Evolutionary conservation across 2,888 invertebrate species (phyloP).

Genomic region (Lomographa bimaculata): DNA sequence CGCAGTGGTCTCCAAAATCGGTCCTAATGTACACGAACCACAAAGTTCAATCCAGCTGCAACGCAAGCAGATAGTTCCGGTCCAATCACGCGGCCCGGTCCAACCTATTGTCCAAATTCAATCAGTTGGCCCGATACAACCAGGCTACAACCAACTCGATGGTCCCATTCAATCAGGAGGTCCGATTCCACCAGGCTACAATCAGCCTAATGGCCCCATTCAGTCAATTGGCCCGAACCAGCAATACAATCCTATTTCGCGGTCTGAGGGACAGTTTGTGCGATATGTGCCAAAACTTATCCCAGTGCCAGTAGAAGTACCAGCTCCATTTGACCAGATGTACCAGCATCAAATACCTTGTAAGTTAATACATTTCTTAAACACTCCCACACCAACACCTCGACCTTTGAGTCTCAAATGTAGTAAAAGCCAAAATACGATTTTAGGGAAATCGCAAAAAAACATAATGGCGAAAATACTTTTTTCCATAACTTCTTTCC

Average conservation of each 20-base stretch:
- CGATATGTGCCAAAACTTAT: conserved; percentile 56
- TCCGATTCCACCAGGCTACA: neutral
- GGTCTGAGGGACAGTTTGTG: conserved; percentile 28
- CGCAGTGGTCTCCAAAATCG: conserved; percentile 80
- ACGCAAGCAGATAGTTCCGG: neutral
- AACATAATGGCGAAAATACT: too few species aligned
- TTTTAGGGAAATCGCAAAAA: too few species aligned
- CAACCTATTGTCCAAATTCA: conserved; percentile 1
- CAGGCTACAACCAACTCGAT: too few species aligned
- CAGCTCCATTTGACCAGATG: conserved; percentile 38
- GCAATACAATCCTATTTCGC: neutral
- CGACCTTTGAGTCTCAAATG: too few species aligned
- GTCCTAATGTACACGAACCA: conserved; percentile 74
- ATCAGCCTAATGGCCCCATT: conserved; percentile 1
- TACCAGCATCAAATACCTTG: conserved; percentile 18
- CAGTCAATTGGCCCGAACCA: conserved; percentile 2
- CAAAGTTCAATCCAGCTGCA: conserved; percentile 4
- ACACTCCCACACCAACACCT: too few species aligned
- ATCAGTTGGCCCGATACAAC: conserved; percentile 4
- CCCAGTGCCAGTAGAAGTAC: conserved; percentile 66
- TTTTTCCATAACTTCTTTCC: too few species aligned
- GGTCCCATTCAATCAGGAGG: conserved; percentile 2
- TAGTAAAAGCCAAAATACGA: too few species aligned
- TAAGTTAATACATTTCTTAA: too few species aligned
- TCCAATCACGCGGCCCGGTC: neutral